Evolutionary conservation across 2,888 invertebrate species (phyloP), one percentile per base, ranked within the genome.

Genomic region (Pachycephus smyrnensis): DNA sequence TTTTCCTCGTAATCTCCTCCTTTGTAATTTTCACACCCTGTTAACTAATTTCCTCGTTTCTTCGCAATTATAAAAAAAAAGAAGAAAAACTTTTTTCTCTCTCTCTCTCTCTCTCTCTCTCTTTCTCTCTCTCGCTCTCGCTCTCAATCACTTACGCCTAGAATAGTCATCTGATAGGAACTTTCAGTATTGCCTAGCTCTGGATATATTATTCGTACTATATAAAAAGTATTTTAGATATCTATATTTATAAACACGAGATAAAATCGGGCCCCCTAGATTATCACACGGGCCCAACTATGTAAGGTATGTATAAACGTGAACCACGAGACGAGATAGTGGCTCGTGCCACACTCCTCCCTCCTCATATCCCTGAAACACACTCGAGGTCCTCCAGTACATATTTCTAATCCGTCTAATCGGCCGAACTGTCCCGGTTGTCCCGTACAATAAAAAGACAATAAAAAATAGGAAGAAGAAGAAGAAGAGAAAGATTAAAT

Each of bases 181-280:
- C 91, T 91, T 91, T 91, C 90, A 91, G 89, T 91, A 91, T 91
- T 90, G 90, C 90, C 90, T 91, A 91, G 86, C 89, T 89, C 90
- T 91, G 90, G 89, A 91, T 91, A 91, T 91, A 90, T 90, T 89
- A 91, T 87, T 88, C 86, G 83, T 85, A 82, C 78, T 82, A 84
- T 84, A 82, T 82, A 80, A 82, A 82, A 68, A 73, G 75, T 80
- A 82, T 82, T 83, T 80, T 84, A 82, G 86, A 80, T 86, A 84
- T 68, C 69, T 84, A 87, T 84, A 84, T 84, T 77, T 79, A 82
- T 81, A 79, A 12, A 35, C 69, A 84, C 80, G 82, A 82, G 81
- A 82, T 81, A 81, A 80, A 83, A 83, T 77, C 82, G 88, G 89
- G 88, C 90, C 91, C 90, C 86, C 87, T 89, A 89, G 86, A 89